Evolutionary conservation across 1,140 invertebrate genomes (phyloP), one percentile per base, ranked within the genome.

Genomic region (Leptinotarsa undecemlineata): DNA sequence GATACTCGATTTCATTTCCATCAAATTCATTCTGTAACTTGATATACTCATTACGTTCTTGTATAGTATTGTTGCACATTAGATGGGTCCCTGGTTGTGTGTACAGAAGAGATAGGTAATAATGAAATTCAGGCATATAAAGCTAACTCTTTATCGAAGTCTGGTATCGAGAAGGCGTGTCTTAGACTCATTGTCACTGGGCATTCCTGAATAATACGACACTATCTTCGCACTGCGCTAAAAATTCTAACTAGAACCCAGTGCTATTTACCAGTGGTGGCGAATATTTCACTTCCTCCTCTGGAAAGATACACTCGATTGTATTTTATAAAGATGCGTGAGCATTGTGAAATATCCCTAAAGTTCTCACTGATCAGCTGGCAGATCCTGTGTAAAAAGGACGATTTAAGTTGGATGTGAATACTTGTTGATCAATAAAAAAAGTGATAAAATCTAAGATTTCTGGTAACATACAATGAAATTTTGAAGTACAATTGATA

Each of bases 151-250:
- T 80, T 78, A 78, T 78, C 77, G 61, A 64, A n/a, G 68, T 80
- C 79, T 80, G 80, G 79, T 80, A 82, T 82, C 81, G 73, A 42
- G 74, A 76, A 82, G 80, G 80, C 80, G 80, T 81, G 81, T 78
- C 80, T 77, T 74, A 77, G 67, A 77, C 80, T 82, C 80, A 82
- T 82, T 82, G 81, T 82, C 81, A 81, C 80, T 75, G 78, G 73
- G 77, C 80, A 81, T 82, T 75, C 80, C 79, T 82, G 81, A 81
- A 82, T 82, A 82, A 82, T 82, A 78, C 81, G 79, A 81, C 81
- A 80, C 73, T 82, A 81, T 81, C 81, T 79, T 14, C 68, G 51
- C 69, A 74, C 71, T 77, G 78, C 74, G 74, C 76, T 73, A 81
- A 81, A 80, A 81, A 79, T 78, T 66, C 74, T 74, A 75, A 76